phyloP scores from a whole-genome alignment of 1,140 invertebrate genomes.

The Saccostrea cuccullata region DNA sequence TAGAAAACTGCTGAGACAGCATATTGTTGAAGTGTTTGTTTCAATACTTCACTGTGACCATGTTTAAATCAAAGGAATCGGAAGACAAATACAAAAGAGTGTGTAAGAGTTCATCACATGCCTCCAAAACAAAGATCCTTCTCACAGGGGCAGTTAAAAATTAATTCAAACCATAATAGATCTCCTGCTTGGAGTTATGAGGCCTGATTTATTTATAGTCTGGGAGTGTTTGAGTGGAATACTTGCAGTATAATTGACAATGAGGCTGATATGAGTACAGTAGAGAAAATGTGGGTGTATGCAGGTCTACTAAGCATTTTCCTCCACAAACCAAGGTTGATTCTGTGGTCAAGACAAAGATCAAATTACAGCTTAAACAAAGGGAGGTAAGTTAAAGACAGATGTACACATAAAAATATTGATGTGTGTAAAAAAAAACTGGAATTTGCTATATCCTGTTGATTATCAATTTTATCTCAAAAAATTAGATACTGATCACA shows the following conservation, averaged over 20 bases:
- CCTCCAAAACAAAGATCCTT: background rate
- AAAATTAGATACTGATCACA: too few relatives aligned
- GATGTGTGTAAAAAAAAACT: too few relatives aligned
- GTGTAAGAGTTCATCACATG: background rate
- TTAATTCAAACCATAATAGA: background rate
- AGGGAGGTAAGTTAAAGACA: constrained; percentile 73
- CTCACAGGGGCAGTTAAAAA: background rate
- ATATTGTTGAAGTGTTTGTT: background rate
- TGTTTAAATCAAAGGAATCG: background rate
- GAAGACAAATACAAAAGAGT: background rate
- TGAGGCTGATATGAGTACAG: constrained; percentile 23
- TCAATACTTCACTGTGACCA: background rate
- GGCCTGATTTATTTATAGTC: background rate
- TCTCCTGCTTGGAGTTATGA: background rate
- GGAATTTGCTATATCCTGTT: too few relatives aligned
- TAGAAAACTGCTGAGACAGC: background rate
- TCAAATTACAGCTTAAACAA: constrained; percentile 68
- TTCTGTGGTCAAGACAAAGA: constrained; percentile 70
- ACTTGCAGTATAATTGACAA: constrained; percentile 17
- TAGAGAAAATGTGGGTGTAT: constrained; percentile 65
- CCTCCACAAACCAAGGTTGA: constrained; percentile 73
- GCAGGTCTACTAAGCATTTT: constrained; percentile 65
- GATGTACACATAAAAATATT: too few relatives aligned
- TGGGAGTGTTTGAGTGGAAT: background rate
- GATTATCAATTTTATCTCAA: too few relatives aligned